A percentile compares a stretch with the other conserved stretches of the same genome.
Evolutionary conservation across 92 coral and sea anemone genomes (phyloP).

Genomic region (Umimayanthus kanabou): DNA sequence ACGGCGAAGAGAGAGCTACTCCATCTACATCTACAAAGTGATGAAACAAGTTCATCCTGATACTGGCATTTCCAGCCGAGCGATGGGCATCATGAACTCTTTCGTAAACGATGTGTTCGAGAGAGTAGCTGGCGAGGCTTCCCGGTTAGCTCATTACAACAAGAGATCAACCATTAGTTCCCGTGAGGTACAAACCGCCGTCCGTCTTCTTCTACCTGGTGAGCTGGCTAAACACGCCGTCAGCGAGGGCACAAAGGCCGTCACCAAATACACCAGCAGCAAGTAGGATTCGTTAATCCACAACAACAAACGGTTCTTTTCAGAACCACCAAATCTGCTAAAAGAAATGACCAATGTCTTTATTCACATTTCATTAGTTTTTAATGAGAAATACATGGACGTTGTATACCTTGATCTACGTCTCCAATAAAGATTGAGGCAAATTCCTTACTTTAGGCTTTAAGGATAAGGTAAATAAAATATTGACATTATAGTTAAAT

Average conservation of each 20-base stretch:
- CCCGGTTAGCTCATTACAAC: slow-evolving; percentile 26
- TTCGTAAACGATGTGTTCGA: slow-evolving; percentile 36
- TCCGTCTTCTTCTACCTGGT: slow-evolving; percentile 18
- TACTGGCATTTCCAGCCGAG: slow-evolving; percentile 25
- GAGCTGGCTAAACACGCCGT: slow-evolving; percentile 49
- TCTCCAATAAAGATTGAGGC: too few relatives aligned
- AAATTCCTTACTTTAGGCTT: too few relatives aligned
- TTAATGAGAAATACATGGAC: too few relatives aligned
- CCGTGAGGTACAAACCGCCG: slow-evolving; percentile 10
- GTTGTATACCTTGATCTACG: too few relatives aligned
- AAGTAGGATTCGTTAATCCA: not conserved
- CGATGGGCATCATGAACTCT: slow-evolving; percentile 22
- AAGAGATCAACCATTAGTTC: slow-evolving; percentile 14
- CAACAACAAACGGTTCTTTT: slow-evolving; percentile 31
- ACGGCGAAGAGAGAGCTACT: slow-evolving; percentile 27
- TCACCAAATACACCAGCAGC: slow-evolving; percentile 56
- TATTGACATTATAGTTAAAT: too few relatives aligned
- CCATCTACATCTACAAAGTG: slow-evolving; percentile 32
- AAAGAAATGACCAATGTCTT: slow-evolving; percentile 15
- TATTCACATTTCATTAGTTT: too few relatives aligned
- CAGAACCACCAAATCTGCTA: slow-evolving; percentile 28
- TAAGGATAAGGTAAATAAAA: too few relatives aligned
- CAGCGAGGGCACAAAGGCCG: slow-evolving; percentile 50
- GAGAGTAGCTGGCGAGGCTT: slow-evolving; percentile 34
- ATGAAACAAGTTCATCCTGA: slow-evolving; percentile 29